Evolutionary conservation across 2,797 vertebrate species (phyloP), one percentile per base, ranked within the genome.

Genomic region (Dicrostonyx torquatus): DNA sequence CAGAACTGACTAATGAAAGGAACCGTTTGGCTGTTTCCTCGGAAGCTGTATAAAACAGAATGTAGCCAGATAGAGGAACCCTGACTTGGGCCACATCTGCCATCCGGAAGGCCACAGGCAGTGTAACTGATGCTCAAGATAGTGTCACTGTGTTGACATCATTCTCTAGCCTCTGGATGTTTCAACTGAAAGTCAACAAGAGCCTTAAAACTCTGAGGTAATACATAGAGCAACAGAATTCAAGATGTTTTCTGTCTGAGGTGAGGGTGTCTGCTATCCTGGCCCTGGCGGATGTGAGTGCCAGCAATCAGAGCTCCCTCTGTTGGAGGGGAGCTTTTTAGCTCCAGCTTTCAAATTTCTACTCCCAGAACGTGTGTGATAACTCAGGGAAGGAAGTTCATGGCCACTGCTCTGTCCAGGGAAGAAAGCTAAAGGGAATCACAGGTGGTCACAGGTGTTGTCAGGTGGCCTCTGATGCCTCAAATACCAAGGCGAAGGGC

Each of bases 391-490:
- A 66, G 6, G 6, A 14, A 48, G 20, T 13, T 31, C 58, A 5
- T 22, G 4, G n/a, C 8, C 29, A 9, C 10, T 12, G 11, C 53
- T 66, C 15, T 62, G 40, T 45, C 60, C 20, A 14, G 29, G 95
- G 75, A 94, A 94, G 86, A 89, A 88, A 15, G 66, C n/a, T 95
- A 97, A 18, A 66, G 29, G 17, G 93, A 96, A 89, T 80, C 10
- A 91, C 95, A 58, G 20, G 9, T 77, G 83, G 88, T 80, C 10
- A 90, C 95, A 58, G 20, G 9, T 77, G 83, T 96, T 91, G 96
- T 97, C 94, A 96, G 26, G 0, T 26, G 94, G n/a, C 40, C 12
- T 0, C 75, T 62, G 64, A 45, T 8, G 50, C 31, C 53, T 62
- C 72, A 76, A n/a, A n/a, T n/a, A 17, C n/a, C 66, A 55, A 86